Percentiles rank a stretch among this genome's conserved stretches.
These are phyloP conservation scores for Anarhynchus alexandrinus DNA, from an alignment of 2,113 vertebrate genomes.

Conservation along the genomic window DNA sequence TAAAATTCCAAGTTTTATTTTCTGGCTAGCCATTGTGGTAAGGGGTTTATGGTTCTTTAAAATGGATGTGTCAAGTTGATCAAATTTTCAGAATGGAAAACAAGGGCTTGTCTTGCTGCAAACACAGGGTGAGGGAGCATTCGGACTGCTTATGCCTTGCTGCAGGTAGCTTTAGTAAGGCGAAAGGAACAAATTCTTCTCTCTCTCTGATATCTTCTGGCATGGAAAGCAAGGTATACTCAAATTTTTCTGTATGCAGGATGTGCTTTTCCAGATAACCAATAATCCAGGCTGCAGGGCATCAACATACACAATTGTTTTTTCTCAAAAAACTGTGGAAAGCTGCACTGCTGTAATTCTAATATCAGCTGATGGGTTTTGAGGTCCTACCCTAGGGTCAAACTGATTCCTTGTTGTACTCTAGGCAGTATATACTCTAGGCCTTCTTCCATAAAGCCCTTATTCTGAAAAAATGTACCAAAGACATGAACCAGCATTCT, in stretches of 20 bases:
- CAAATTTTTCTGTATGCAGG: neutral
- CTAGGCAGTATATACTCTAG: neutral
- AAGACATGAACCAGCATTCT: neutral
- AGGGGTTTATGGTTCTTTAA: neutral
- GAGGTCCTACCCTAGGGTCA: neutral
- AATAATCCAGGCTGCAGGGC: neutral
- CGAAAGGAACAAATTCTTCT: neutral
- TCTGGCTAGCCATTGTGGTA: neutral
- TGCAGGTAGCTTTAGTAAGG: neutral
- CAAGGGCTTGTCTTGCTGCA: neutral
- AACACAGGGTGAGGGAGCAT: neutral
- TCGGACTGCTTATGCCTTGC: neutral
- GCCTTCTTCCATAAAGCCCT: neutral
- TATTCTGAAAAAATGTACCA: neutral
- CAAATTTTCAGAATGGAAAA: neutral
- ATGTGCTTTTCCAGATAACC: neutral
- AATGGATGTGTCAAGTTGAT: neutral
- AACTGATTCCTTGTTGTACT: neutral
- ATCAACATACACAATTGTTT: neutral
- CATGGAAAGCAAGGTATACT: neutral
- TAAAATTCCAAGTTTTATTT: neutral
- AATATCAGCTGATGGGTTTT: neutral
- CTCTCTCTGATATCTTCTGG: neutral
- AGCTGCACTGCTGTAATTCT: neutral
- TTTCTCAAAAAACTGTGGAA: neutral